These are phyloP conservation scores for Thereva unica DNA, from an alignment of 2,888 invertebrate genomes.

Conservation along the genomic window DNA sequence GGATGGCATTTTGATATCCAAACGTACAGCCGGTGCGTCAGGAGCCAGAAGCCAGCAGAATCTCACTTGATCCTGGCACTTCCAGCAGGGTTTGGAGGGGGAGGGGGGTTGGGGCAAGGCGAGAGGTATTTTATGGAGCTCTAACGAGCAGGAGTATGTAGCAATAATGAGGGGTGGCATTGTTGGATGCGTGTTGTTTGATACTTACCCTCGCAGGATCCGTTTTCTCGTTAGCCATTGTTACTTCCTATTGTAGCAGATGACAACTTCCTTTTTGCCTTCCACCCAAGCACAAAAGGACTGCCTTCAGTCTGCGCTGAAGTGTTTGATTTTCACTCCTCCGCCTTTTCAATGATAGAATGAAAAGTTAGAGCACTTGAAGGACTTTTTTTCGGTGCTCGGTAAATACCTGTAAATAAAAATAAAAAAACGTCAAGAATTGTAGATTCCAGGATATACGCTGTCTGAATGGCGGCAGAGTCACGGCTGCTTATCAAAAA, in stretches of 20 bases:
- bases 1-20: conserved; percentile 15
- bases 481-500: too few relatives aligned
- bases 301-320: conserved; percentile 18
- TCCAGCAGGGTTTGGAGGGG: too few relatives aligned
- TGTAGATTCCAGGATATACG: too few relatives aligned
- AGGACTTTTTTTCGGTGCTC: conserved; percentile 16
- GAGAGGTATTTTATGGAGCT: conserved; percentile 3
- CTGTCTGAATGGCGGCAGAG: too few relatives aligned
- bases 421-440: conserved; percentile 5
- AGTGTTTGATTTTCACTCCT: conserved; percentile 35
- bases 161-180: conserved; percentile 32
- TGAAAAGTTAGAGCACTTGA: conserved; percentile 29
- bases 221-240: conserved; percentile 50
- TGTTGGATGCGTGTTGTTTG: conserved; percentile 40
- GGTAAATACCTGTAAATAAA: conserved; percentile 28
- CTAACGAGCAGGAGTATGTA: conserved; percentile 16
- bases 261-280: conserved; percentile 32
- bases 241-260: conserved; percentile 40
- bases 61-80: too few relatives aligned
- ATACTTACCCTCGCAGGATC: conserved; percentile 49
- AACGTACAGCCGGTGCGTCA: background rate
- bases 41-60: too few relatives aligned
- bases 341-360: conserved; percentile 23
- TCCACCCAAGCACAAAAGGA: conserved; percentile 25
- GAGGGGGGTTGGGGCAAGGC: too few relatives aligned